These are phyloP conservation scores for Brachionus manjavacas DNA, from an alignment of 1,140 invertebrate species.

Conservation along the genomic window DNA sequence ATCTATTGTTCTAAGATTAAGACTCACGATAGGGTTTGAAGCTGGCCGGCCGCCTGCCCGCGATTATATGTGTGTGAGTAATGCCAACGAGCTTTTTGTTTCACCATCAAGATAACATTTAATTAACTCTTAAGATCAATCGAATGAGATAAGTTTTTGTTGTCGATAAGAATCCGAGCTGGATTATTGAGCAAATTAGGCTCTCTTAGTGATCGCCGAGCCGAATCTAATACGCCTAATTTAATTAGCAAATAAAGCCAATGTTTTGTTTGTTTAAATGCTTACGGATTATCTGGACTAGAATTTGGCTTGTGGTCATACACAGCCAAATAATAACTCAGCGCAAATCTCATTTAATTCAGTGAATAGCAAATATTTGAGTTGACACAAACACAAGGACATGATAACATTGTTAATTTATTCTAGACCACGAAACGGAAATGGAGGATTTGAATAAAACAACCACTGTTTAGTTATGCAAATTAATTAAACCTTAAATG, in stretches of 20 bases:
- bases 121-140: neutral
- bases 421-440: neutral
- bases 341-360: neutral
- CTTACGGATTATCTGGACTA: neutral
- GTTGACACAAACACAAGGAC: neutral
- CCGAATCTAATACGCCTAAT: constrained; percentile 13
- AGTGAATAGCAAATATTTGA: constrained; percentile 4
- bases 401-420: neutral
- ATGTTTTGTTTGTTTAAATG: neutral
- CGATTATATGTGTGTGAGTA: neutral
- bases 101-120: neutral
- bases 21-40: neutral
- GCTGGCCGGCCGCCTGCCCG: neutral
- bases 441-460: neutral
- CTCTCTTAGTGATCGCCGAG: neutral
- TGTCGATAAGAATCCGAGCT: neutral
- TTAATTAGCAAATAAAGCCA: neutral
- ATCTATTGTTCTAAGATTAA: neutral
- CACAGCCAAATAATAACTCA: too few relatives aligned
- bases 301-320: neutral
- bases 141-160: neutral
- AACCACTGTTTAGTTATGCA: constrained; percentile 24
- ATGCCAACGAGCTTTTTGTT: neutral
- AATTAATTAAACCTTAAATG: constrained; percentile 17
- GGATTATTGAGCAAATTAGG: neutral